phyloP scores from a whole-genome alignment of 2,888 invertebrate species.

The Epirrhoe tristata region DNA sequence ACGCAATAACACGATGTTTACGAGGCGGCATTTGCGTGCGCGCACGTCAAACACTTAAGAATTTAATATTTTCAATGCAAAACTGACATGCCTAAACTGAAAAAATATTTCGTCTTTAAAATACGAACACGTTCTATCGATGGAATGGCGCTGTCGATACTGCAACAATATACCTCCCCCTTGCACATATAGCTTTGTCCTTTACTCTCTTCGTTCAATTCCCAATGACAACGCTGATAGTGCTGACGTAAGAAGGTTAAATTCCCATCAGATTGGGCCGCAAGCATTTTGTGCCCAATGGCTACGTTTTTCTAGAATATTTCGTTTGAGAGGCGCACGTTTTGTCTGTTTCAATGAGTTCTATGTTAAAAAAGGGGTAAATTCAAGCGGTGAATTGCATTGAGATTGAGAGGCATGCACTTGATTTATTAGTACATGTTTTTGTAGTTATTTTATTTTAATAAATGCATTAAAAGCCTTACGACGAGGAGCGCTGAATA shows the following conservation, averaged over 20 bases:
- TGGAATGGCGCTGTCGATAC: conserved; percentile 10
- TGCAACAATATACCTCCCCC: conserved; percentile 17
- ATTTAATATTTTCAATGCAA: conserved; percentile 1
- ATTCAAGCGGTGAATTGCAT: not conserved
- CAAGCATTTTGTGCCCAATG: conserved; percentile 27
- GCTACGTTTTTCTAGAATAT: conserved; percentile 27
- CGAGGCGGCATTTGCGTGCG: not conserved
- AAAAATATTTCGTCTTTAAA: conserved; percentile 21
- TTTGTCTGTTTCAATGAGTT: conserved; percentile 1
- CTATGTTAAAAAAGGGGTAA: not conserved
- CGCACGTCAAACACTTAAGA: not conserved
- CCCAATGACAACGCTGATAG: conserved; percentile 31
- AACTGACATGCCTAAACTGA: not conserved
- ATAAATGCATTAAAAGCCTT: not conserved
- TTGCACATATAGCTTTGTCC: conserved; percentile 13
- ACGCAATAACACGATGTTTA: conserved; percentile 6
- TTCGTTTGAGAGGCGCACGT: not conserved
- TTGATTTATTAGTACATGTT: conserved; percentile 9
- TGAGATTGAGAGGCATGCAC: not conserved
- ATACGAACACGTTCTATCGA: conserved; percentile 19
- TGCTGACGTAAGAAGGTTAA: conserved; percentile 31
- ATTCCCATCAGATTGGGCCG: conserved; percentile 30
- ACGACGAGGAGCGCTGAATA: not conserved
- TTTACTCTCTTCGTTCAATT: conserved; percentile 13
- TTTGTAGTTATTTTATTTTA: not conserved